phyloP scores from a whole-genome alignment of 2,797 vertebrate species.

The Urosaurus nigricauda region DNA sequence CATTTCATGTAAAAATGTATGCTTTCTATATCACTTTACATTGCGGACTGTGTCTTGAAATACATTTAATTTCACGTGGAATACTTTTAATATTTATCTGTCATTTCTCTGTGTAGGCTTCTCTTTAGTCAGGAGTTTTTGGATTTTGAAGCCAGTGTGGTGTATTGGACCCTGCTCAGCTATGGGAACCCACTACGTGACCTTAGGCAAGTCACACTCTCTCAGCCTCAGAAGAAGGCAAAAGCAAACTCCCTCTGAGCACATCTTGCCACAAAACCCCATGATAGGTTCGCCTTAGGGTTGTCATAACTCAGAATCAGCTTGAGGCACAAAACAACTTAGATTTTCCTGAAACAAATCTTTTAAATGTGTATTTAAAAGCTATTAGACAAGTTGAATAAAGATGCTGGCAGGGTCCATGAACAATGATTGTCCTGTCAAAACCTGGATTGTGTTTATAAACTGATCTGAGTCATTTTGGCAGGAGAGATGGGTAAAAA shows the following conservation, averaged over 20 bases:
- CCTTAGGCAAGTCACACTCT: no score
- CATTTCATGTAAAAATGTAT: conserved; percentile 27
- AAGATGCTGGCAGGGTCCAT: neutral
- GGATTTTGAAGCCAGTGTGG: neutral
- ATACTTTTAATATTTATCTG: conserved; percentile 11
- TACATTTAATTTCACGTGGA: conserved; percentile 46
- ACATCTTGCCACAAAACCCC: no score
- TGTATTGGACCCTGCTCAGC: no score
- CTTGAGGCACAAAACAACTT: no score
- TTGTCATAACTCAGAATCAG: no score
- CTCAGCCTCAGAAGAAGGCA: no score
- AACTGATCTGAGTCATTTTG: neutral
- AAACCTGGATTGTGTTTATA: neutral
- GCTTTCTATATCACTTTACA: conserved; percentile 37
- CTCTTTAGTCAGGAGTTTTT: conserved; percentile 32
- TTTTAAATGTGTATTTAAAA: neutral
- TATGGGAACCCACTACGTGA: no score
- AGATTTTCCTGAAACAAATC: neutral
- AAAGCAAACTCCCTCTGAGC: no score
- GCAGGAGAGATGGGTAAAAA: neutral
- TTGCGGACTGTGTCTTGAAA: conserved; percentile 41
- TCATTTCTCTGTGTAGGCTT: conserved; percentile 20
- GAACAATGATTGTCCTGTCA: neutral
- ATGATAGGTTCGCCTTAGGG: no score
- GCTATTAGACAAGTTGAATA: neutral